Evolutionary conservation across 2,113 vertebrate genomes (phyloP), one percentile per base, ranked within the genome.

Genomic region (Pterocles orientalis): DNA sequence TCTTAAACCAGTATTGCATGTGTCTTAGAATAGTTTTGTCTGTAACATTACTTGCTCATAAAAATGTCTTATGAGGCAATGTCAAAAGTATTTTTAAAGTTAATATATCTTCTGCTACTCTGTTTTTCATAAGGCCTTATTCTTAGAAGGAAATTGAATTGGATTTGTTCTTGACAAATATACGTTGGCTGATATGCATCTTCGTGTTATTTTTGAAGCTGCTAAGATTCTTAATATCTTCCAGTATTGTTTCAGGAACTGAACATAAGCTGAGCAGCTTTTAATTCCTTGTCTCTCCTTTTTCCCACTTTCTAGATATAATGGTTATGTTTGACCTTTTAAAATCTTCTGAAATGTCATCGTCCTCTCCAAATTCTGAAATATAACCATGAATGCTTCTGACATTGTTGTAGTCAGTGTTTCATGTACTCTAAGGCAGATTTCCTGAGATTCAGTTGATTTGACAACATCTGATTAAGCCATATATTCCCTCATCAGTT

Each of bases 321-420:
- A 93, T 83, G 56, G 19, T 90, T 78, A 29, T 81, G 18, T 75
- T 75, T 97, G 94, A 95, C 91, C 88, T 94, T 94, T 96, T 94
- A 2, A 84, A 88, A 48, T 94, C 43, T 85, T 90, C 12, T 84
- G 88, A 94, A 95, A 86, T 86, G 80, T 82, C 88, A 88, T 83
- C 3, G 0, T 83, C 25, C 43, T 92, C 34, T 90, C 34, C n/a
- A 64, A 45, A 85, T 84, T 87, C 77, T 92, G 68, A 66, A 90
- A 89, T 76, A 66, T 83, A 82, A 58, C 33, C 33, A 18, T 1
- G 1, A 62, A 90, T 81, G 18, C 47, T 68, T 86, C 76, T 86
- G 88, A 68, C 47, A 25, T 53, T 11, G 23, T 56, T 86, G 24
- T 69, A 81, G 83, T 58, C 72, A 56, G 33, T 73, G 56, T 88